These are phyloP conservation scores for Peromyscus polionotus DNA, from an alignment of 2,113 vertebrate species.

Conservation along the genomic window DNA sequence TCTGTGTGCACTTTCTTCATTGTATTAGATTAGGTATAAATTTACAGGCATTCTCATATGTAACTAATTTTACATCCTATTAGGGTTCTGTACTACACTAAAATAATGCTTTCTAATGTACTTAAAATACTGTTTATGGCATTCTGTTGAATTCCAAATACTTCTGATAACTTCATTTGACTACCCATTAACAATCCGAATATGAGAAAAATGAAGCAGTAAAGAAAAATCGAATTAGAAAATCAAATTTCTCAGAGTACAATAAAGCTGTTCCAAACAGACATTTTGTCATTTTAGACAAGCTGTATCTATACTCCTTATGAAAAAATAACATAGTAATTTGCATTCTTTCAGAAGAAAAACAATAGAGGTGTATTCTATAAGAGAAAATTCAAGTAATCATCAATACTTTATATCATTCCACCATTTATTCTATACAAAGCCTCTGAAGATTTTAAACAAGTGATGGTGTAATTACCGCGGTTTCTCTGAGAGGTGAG, in stretches of 20 bases:
- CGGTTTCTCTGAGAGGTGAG: background rate
- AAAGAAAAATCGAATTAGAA: background rate
- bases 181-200: background rate
- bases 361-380: background rate
- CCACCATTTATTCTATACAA: background rate
- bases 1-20: background rate
- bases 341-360: background rate
- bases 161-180: background rate
- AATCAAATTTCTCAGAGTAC: background rate
- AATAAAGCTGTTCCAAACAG: background rate
- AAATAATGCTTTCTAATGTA: background rate
- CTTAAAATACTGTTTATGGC: background rate
- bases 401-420: background rate
- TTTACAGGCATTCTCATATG: background rate
- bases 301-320: background rate
- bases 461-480: background rate
- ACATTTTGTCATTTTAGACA: constrained; percentile 22
- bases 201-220: constrained; percentile 8
- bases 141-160: constrained; percentile 48
- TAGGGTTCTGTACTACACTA: background rate
- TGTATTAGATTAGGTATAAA: background rate
- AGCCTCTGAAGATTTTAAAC: background rate
- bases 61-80: constrained; percentile 33
- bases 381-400: background rate
- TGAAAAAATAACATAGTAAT: background rate